These are phyloP conservation scores for Euschistus heros DNA, from an alignment of 1,140 invertebrate species.

Conservation along the genomic window DNA sequence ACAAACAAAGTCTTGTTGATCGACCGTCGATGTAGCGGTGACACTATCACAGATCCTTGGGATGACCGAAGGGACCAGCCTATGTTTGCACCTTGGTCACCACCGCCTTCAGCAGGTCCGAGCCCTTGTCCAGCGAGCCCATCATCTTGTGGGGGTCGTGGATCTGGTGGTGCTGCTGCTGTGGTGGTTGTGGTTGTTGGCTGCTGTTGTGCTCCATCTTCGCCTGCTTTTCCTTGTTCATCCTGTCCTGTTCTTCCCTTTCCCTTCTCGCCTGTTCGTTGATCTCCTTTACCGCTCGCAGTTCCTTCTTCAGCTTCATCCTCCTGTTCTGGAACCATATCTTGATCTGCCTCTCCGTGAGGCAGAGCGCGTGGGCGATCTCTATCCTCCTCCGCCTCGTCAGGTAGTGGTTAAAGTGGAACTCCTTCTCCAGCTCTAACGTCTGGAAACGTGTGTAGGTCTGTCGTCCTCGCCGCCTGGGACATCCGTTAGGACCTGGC, in stretches of 20 bases:
- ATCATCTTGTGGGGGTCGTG: slow-evolving; percentile 29
- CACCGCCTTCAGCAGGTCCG: slow-evolving; percentile 31
- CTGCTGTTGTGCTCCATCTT: slow-evolving; percentile 50
- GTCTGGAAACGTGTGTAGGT: slow-evolving; percentile 95
- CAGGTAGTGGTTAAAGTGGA: slow-evolving; percentile 96
- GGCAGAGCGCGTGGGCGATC: slow-evolving; percentile 89
- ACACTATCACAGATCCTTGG: slow-evolving; percentile 5
- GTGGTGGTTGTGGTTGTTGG: slow-evolving; percentile 40
- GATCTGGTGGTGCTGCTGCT: slow-evolving; percentile 46
- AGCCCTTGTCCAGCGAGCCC: slow-evolving; percentile 28
- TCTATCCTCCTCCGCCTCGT: slow-evolving; percentile 91
- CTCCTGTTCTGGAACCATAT: slow-evolving; percentile 96
- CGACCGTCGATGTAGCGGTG: slow-evolving; percentile 7
- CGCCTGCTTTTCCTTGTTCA: slow-evolving; percentile 78
- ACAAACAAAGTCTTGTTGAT: slow-evolving; percentile 15
- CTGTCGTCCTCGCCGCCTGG: slow-evolving; percentile 82
- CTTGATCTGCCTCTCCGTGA: slow-evolving; percentile 94
- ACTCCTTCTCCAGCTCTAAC: slow-evolving; percentile 92
- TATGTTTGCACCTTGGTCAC: slow-evolving; percentile 31
- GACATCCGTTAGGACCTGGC: slow-evolving; percentile 90
- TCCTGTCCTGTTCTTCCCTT: slow-evolving; percentile 78
- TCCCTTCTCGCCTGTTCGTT: slow-evolving; percentile 86
- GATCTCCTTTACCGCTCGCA: slow-evolving; percentile 85
- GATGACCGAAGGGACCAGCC: slow-evolving; percentile 11
- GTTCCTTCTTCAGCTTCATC: slow-evolving; percentile 96